phyloP scores from a whole-genome alignment of 2,888 invertebrate genomes.

The Pristionchus japonicus region DNA sequence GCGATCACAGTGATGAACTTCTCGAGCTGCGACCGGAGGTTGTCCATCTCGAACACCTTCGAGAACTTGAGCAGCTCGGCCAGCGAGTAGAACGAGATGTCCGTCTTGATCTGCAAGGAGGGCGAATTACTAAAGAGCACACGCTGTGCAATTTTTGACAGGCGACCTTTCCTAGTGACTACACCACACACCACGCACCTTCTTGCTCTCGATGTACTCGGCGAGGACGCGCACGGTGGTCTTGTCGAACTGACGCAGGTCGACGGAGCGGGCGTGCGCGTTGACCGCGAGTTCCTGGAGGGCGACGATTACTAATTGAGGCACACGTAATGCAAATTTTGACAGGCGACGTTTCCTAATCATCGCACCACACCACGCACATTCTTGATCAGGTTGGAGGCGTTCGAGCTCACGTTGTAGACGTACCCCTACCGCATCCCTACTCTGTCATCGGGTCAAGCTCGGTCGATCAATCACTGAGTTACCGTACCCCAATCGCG shows the following conservation, averaged over 20 bases:
- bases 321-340: too few relatives aligned
- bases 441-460: too few relatives aligned
- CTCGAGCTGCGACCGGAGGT: constrained; percentile 39
- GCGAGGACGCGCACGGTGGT: constrained; percentile 32
- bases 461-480: not conserved
- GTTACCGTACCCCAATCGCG: not conserved
- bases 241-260: constrained; percentile 39
- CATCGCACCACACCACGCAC: too few relatives aligned
- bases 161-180: not conserved
- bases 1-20: constrained; percentile 41
- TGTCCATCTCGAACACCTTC: constrained; percentile 44
- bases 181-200: constrained; percentile 9
- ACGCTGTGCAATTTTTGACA: not conserved
- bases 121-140: not conserved
- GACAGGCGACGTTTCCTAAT: too few relatives aligned
- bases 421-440: too few relatives aligned
- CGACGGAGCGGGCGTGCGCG: not conserved
- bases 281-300: constrained; percentile 34
- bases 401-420: too few relatives aligned
- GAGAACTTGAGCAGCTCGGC: constrained; percentile 47
- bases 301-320: too few relatives aligned
- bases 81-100: constrained; percentile 46
- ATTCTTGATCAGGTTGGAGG: too few relatives aligned
- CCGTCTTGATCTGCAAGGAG: constrained; percentile 42
- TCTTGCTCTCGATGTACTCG: constrained; percentile 41